Percentiles rank a stretch among this genome's conserved stretches.
Conservation (phyloP, 2,797 vertebrate species). For the Sternarchorhynchus goeldii region DNA sequence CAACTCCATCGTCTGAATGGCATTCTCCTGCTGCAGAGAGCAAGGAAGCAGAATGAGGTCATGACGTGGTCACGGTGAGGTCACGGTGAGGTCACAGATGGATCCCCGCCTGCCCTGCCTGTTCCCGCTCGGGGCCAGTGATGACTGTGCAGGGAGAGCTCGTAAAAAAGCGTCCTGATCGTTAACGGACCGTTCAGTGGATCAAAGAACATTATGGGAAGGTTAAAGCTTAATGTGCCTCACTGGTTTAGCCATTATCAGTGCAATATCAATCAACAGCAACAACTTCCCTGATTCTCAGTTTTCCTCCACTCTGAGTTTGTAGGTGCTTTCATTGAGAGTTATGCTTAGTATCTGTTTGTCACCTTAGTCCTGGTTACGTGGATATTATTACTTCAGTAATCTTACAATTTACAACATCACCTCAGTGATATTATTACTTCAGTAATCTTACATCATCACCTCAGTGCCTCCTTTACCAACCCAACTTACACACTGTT, state of each 20-base stretch:
- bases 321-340: background rate
- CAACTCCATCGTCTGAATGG: conserved; percentile 95
- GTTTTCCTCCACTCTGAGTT: background rate
- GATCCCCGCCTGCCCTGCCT: background rate
- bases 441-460: too few species aligned
- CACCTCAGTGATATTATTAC: too few species aligned
- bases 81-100: conserved; percentile 12
- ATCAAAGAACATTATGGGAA: background rate
- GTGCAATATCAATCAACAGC: conserved; percentile 5
- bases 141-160: conserved; percentile 9
- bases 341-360: too few species aligned
- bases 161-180: conserved; percentile 3
- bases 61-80: background rate
- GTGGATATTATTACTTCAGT: too few species aligned
- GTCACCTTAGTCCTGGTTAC: too few species aligned
- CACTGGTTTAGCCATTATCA: background rate
- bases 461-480: too few species aligned
- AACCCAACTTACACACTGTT: too few species aligned
- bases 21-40: conserved; percentile 88
- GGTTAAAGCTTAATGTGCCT: background rate
- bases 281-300: background rate
- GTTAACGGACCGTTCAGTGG: conserved; percentile 10
- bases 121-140: background rate
- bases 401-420: too few species aligned
- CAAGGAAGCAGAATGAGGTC: conserved; percentile 20